phyloP scores from a whole-genome alignment of 2,797 vertebrate species.

The Oceanodroma leucorhoa region DNA sequence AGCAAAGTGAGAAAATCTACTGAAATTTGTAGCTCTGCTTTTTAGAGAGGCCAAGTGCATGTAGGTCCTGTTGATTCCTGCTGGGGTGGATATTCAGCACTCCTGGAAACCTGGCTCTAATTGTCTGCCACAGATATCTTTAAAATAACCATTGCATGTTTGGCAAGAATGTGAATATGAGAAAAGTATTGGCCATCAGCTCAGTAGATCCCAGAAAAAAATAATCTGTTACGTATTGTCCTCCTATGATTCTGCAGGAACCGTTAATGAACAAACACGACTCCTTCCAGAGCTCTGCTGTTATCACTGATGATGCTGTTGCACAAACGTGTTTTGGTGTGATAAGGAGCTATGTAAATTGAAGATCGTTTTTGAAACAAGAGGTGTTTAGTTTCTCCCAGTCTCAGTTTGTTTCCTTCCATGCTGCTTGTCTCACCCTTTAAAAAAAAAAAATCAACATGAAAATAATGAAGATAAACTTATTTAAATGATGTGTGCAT shows the following conservation, averaged over 20 bases:
- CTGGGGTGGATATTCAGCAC: not conserved
- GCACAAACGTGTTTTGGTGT: not conserved
- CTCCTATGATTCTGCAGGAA: not conserved
- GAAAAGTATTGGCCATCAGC: not conserved
- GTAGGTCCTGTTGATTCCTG: not conserved
- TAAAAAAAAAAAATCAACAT: not conserved
- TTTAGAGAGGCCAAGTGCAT: not conserved
- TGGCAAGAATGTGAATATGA: not conserved
- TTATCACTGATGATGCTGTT: not conserved
- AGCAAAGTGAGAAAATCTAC: not conserved
- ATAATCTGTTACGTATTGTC: not conserved
- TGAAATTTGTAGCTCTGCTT: not conserved
- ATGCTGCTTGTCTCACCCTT: not conserved
- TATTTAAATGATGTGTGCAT: not conserved
- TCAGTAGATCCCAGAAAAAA: not conserved
- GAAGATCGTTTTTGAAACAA: not conserved
- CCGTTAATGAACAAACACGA: not conserved
- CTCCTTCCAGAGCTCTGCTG: not conserved
- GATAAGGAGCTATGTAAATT: not conserved
- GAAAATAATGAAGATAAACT: not conserved
- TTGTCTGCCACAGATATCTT: not conserved
- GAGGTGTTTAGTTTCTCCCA: not conserved
- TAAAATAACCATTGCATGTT: not conserved
- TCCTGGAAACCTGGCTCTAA: not conserved
- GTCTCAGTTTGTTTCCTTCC: not conserved